These are phyloP conservation scores for Platycheirus rosarum DNA, from an alignment of 2,888 invertebrate species.

Conservation along the genomic window DNA sequence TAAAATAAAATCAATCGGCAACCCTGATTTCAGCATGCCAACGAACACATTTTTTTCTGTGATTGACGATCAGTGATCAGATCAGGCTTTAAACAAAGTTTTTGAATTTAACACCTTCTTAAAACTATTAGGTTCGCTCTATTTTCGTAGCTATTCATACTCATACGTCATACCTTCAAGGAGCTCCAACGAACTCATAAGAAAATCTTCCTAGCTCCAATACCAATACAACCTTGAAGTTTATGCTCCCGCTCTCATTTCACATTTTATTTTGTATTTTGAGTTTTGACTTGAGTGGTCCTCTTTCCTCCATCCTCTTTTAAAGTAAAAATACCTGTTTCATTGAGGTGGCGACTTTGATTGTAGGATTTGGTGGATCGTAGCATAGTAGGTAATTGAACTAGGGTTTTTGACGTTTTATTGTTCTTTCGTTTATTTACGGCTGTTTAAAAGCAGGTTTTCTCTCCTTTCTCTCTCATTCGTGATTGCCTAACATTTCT, in stretches of 20 bases:
- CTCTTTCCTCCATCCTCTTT: too few relatives aligned
- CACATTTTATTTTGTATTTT: constrained; percentile 57
- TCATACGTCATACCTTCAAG: not conserved
- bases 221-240: constrained; percentile 11
- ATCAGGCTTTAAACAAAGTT: constrained; percentile 55
- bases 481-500: constrained; percentile 1
- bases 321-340: constrained; percentile 71
- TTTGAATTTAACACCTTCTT: constrained; percentile 44
- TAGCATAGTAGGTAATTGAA: constrained; percentile 74
- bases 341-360: constrained; percentile 74
- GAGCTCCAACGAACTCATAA: not conserved
- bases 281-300: constrained; percentile 3
- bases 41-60: constrained; percentile 31
- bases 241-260: constrained; percentile 65
- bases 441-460: constrained; percentile 72
- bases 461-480: constrained; percentile 52
- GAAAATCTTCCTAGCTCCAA: not conserved
- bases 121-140: constrained; percentile 33
- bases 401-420: constrained; percentile 72
- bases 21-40: constrained; percentile 35
- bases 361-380: too few relatives aligned
- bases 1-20: not conserved
- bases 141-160: constrained; percentile 22
- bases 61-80: not conserved
- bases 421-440: constrained; percentile 71